Percentiles rank a stretch among this genome's conserved stretches.
These are phyloP conservation scores for Pseudomyrmex concolor DNA, from an alignment of 1,140 invertebrate species.

Conservation along the genomic window DNA sequence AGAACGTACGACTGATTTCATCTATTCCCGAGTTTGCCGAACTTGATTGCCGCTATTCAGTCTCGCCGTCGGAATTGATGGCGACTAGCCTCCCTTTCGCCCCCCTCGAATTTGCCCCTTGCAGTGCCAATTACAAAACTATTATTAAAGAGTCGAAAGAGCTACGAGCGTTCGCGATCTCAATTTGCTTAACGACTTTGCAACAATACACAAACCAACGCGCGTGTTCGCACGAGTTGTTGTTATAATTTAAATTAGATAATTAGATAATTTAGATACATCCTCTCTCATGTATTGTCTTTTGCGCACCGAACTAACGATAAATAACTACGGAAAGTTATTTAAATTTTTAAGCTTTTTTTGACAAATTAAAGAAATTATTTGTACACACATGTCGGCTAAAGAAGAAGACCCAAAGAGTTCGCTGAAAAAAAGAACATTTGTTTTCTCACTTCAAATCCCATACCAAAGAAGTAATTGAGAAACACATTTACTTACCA, in stretches of 20 bases:
- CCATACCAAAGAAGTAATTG: background rate
- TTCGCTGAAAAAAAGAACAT: background rate
- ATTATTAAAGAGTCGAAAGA: slow-evolving; percentile 36
- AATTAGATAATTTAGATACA: too few relatives aligned
- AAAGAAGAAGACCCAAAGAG: background rate
- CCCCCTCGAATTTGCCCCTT: slow-evolving; percentile 31
- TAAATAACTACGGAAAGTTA: background rate
- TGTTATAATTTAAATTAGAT: background rate
- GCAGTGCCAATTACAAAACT: slow-evolving; percentile 27
- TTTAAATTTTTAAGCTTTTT: background rate
- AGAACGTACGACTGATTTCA: slow-evolving; percentile 49
- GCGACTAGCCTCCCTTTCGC: background rate
- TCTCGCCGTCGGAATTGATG: slow-evolving; percentile 26
- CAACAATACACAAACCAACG: background rate
- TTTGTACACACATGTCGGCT: background rate
- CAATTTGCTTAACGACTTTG: slow-evolving; percentile 45
- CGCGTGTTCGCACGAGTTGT: background rate
- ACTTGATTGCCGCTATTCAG: slow-evolving; percentile 55
- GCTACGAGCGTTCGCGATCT: background rate
- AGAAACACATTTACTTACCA: background rate
- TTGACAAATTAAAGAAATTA: background rate
- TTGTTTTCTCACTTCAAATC: too few relatives aligned
- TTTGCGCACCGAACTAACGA: background rate
- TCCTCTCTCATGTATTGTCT: too few relatives aligned
- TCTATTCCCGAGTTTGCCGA: slow-evolving; percentile 40